These are phyloP conservation scores for Peucedramus taeniatus DNA, from an alignment of 2,113 vertebrate genomes.

Conservation along the genomic window DNA sequence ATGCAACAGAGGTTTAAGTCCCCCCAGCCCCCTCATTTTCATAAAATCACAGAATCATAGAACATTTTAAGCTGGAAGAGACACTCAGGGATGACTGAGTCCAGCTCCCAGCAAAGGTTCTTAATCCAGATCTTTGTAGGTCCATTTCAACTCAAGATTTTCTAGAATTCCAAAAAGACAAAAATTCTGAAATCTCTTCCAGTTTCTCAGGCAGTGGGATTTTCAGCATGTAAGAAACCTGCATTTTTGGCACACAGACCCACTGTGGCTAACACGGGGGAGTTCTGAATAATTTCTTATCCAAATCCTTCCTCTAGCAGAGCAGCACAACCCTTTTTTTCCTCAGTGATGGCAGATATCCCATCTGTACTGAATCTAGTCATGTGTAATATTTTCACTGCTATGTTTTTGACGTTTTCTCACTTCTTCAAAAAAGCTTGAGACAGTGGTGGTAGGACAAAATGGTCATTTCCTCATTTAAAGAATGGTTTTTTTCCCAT, in stretches of 20 bases:
- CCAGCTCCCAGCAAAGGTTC: neutral
- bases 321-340: neutral
- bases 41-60: neutral
- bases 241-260: neutral
- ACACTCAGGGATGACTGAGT: neutral
- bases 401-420: neutral
- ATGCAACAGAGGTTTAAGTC: neutral
- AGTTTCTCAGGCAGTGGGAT: neutral
- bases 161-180: neutral
- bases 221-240: neutral
- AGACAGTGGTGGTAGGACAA: neutral
- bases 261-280: neutral
- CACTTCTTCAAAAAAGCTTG: neutral
- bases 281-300: neutral
- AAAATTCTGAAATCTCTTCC: neutral
- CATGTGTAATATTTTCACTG: constrained; percentile 12
- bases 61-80: neutral
- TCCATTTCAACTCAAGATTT: neutral
- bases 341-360: neutral
- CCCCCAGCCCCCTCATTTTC: accelerated
- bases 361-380: constrained; percentile 1
- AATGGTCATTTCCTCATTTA: constrained; percentile 6
- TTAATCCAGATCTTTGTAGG: neutral
- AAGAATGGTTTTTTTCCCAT: neutral
- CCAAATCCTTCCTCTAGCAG: neutral